phyloP scores from a whole-genome alignment of 2,797 vertebrate genomes.

The Garrulus glandarius region DNA sequence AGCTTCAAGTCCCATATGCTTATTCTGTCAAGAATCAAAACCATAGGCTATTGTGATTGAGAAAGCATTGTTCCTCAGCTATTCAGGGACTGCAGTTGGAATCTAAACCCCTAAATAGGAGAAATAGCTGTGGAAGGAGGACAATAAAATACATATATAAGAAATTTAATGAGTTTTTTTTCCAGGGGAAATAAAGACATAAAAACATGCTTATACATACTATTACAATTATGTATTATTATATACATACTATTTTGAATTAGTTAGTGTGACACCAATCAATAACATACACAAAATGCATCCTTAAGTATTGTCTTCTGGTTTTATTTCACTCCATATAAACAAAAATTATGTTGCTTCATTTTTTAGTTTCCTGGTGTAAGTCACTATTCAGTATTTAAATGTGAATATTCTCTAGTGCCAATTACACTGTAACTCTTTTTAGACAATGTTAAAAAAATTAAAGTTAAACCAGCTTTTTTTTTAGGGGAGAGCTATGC shows the following conservation, averaged over 20 bases:
- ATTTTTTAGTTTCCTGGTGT: background rate
- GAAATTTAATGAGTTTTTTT: background rate
- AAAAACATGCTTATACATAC: background rate
- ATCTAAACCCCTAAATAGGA: background rate
- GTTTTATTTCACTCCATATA: background rate
- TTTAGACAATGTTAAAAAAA: background rate
- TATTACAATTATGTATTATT: background rate
- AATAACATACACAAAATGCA: background rate
- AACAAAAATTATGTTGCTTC: background rate
- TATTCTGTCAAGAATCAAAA: constrained; percentile 63
- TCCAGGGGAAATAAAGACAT: background rate
- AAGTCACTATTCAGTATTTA: background rate
- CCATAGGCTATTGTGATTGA: constrained; percentile 10
- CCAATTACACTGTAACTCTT: background rate
- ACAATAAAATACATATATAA: constrained; percentile 1
- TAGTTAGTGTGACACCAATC: background rate
- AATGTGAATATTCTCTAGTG: background rate
- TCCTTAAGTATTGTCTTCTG: background rate
- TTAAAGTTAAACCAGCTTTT: background rate
- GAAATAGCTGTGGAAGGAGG: background rate
- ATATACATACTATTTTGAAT: background rate
- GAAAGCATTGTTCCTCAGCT: constrained; percentile 33
- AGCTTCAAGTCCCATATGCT: background rate
- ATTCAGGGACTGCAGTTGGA: background rate
- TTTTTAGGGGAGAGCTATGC: background rate